phyloP scores from a whole-genome alignment of 2,888 invertebrate species.

The Xylophagus ater region DNA sequence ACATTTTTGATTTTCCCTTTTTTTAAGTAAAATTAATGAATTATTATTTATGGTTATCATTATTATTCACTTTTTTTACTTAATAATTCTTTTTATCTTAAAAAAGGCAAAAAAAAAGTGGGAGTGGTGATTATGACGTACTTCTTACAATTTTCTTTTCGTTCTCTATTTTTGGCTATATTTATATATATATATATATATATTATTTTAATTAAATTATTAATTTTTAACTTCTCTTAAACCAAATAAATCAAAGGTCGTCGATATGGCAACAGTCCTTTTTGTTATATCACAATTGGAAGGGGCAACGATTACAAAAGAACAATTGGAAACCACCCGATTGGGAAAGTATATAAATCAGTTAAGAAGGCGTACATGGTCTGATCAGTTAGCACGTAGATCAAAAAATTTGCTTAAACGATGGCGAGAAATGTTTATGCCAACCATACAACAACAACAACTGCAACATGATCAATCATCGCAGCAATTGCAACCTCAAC shows the following conservation, averaged over 20 bases:
- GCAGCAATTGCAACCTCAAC: not conserved
- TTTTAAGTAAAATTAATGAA: no score
- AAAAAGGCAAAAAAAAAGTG: no score
- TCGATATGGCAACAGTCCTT: constrained; percentile 87
- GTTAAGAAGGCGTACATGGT: constrained; percentile 71
- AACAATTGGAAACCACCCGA: constrained; percentile 65
- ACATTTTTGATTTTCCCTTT: no score
- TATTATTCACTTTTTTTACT: no score
- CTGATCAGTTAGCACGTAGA: constrained; percentile 74
- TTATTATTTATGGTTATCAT: no score
- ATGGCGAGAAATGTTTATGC: constrained; percentile 82
- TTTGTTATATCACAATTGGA: constrained; percentile 90
- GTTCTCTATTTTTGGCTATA: not conserved
- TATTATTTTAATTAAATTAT: not conserved
- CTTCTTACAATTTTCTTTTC: not conserved
- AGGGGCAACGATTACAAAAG: constrained; percentile 51
- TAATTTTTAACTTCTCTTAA: not conserved
- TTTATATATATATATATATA: not conserved
- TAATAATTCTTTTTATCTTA: no score
- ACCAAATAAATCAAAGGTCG: constrained; percentile 51
- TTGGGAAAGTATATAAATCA: constrained; percentile 90
- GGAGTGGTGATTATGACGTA: not conserved
- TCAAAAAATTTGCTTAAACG: constrained; percentile 84
- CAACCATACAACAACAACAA: constrained; percentile 25
- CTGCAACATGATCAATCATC: not conserved